Base-by-base conservation (phyloP, 2,797 vertebrate species). In the Poeciliopsis presidionis region DNA sequence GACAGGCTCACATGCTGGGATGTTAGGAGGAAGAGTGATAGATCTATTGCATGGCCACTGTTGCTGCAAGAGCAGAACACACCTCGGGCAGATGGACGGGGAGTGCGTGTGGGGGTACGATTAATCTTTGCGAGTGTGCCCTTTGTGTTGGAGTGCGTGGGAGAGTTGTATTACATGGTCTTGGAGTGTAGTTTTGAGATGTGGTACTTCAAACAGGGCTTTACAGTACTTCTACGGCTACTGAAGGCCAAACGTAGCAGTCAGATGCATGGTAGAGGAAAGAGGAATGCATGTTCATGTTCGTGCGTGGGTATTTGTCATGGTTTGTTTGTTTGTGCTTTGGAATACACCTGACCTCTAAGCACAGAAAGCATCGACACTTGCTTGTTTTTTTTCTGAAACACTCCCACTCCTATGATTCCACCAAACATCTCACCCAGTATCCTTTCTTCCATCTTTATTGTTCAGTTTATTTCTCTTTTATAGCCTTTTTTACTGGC, bases 51-150 rank as follows among this genome's bases (percentile, higher is more conserved):
- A 77, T 28, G 89, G 87, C 90, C 85, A 80, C 91, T 91, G 89
- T 87, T 89, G 88, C 92, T 85, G 86, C 88, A 84, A 83, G 86
- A 89, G 87, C 81, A 78, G 36, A 76, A 70, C 77, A 75, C 90
- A 91, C 93, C 92, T 91, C 85, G 11, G 90, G 92, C 91, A 94
- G 92, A 93, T 89, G 91, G 92, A 90, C 91, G 85, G 76, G 74
- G 88, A 84, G 88, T 81, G 91, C 33, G 81, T 89, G 87, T 46
- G 67, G 86, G 73, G 83, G 78, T 85, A 82, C 73, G 84, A 90
- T 90, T 89, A 87, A 86, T 90, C 88, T 84, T 79, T 77, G 78
- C 25, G 75, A 65, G 75, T 73, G 73, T 86, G 86, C 65, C 82
- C 80, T 89, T 87, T 90, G 86, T 89, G 88, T 89, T 86, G 18